phyloP scores from a whole-genome alignment of 2,113 vertebrate species.

The Mustela lutreola region DNA sequence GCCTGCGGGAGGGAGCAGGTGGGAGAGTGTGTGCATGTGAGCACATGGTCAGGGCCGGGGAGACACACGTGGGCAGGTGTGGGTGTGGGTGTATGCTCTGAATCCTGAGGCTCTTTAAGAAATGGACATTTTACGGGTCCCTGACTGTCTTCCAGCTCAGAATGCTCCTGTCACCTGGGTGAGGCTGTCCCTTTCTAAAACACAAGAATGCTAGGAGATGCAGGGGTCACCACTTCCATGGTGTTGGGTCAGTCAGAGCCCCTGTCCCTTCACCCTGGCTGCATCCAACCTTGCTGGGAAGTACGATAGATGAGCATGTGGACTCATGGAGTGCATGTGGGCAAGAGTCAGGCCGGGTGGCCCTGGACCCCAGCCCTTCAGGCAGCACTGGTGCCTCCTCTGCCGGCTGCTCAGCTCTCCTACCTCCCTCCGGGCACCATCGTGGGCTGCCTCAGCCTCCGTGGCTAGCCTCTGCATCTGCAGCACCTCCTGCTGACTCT shows the following conservation, averaged over 20 bases:
- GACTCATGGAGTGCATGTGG: not conserved
- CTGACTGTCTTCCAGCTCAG: not conserved
- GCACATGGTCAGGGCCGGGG: not conserved
- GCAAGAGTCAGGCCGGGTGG: fast-evolving
- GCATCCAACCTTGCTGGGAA: fast-evolving
- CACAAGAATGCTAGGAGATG: not conserved
- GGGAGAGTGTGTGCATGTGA: not conserved
- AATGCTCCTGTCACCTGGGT: not conserved
- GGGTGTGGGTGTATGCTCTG: not conserved
- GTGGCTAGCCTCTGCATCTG: conserved; percentile 85
- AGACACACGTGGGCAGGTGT: fast-evolving
- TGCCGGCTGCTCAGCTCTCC: not conserved
- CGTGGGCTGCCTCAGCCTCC: conserved; percentile 86
- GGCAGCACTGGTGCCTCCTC: not conserved
- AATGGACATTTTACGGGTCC: too few relatives aligned
- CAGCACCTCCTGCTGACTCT: conserved; percentile 83
- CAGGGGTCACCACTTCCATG: not conserved
- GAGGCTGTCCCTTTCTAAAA: not conserved
- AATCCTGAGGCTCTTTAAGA: not conserved
- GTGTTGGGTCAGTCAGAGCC: too few relatives aligned
- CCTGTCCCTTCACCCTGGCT: not conserved
- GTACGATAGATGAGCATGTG: not conserved
- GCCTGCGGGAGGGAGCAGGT: not conserved
- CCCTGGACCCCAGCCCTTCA: not conserved
- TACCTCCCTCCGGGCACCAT: conserved; percentile 90